phyloP scores from a whole-genome alignment of 2,888 invertebrate genomes.

The Trichopria drosophilae region DNA sequence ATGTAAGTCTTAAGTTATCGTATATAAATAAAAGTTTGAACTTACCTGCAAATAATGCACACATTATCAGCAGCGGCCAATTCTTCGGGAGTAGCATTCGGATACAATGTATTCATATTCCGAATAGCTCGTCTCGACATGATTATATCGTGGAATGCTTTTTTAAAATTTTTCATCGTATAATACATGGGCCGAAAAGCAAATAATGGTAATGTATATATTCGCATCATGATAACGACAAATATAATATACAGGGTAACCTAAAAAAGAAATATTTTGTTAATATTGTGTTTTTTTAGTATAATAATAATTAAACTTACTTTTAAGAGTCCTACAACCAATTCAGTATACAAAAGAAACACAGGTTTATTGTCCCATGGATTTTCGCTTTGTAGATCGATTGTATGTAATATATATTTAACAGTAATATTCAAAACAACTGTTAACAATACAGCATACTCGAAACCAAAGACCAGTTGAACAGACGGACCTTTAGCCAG shows the following conservation, averaged over 20 bases:
- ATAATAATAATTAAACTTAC: slow-evolving; percentile 51
- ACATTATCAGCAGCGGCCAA: slow-evolving; percentile 92
- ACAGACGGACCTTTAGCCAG: slow-evolving; percentile 93
- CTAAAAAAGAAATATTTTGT: slow-evolving; percentile 45
- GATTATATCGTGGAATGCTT: slow-evolving; percentile 95
- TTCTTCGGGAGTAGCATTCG: slow-evolving; percentile 92
- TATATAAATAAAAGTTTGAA: not conserved
- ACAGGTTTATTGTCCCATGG: slow-evolving; percentile 99
- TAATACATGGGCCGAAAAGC: slow-evolving; percentile 99
- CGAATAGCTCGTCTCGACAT: slow-evolving; percentile 94
- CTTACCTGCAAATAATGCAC: slow-evolving; percentile 91
- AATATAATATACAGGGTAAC: slow-evolving; percentile 87
- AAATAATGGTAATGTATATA: slow-evolving; percentile 96
- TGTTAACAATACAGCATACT: slow-evolving; percentile 95
- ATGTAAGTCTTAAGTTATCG: not conserved
- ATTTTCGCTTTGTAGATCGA: slow-evolving; percentile 88
- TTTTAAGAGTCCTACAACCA: slow-evolving; percentile 86
- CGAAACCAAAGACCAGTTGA: slow-evolving; percentile 98
- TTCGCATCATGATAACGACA: slow-evolving; percentile 93
- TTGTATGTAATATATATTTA: slow-evolving; percentile 84
- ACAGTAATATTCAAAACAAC: slow-evolving; percentile 90
- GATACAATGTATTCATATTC: slow-evolving; percentile 97
- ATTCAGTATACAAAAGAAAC: slow-evolving; percentile 92
- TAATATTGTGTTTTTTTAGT: slow-evolving; percentile 9
- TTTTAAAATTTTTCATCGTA: slow-evolving; percentile 96